A percentile compares a stretch with the other conserved stretches of the same genome.
Conservation (phyloP, 2,113 vertebrate genomes). For the Scortum barcoo region DNA sequence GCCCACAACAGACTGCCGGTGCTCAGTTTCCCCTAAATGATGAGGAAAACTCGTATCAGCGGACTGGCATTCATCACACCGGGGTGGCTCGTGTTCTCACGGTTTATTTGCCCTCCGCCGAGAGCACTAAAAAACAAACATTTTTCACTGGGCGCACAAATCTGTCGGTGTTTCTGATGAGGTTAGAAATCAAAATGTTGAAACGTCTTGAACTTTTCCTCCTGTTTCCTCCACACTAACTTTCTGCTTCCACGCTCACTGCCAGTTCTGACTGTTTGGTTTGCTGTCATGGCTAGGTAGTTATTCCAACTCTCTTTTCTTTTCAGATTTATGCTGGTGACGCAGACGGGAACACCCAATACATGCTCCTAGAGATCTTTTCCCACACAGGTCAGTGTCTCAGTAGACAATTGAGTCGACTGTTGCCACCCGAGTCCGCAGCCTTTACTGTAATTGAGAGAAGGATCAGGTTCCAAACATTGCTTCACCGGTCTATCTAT, state of each 20-base stretch:
- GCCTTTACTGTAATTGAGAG: constrained; percentile 44
- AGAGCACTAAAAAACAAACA: not conserved
- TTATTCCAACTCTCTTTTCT: not conserved
- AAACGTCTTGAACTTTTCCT: not conserved
- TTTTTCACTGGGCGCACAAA: not conserved
- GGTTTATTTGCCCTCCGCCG: not conserved
- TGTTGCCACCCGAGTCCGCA: not conserved
- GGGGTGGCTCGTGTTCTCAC: constrained; percentile 1
- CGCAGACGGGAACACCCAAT: not conserved
- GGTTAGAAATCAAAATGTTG: not conserved
- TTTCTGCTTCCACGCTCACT: not conserved
- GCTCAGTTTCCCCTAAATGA: constrained; percentile 17
- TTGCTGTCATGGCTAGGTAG: not conserved
- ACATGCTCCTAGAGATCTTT: not conserved
- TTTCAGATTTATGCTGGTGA: constrained; percentile 29
- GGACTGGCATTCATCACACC: constrained; percentile 7
- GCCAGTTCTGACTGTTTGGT: not conserved
- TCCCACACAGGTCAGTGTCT: constrained; percentile 42
- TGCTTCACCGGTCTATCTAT: constrained; percentile 41
- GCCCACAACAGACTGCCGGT: not conserved
- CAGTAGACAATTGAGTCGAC: not conserved
- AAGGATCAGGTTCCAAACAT: constrained; percentile 56
- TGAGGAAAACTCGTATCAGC: constrained; percentile 1
- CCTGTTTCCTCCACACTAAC: not conserved
- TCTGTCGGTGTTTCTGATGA: not conserved